Evolutionary conservation across 2,888 invertebrate species (phyloP), one percentile per base, ranked within the genome.

Genomic region (Lasius fuliginosus): DNA sequence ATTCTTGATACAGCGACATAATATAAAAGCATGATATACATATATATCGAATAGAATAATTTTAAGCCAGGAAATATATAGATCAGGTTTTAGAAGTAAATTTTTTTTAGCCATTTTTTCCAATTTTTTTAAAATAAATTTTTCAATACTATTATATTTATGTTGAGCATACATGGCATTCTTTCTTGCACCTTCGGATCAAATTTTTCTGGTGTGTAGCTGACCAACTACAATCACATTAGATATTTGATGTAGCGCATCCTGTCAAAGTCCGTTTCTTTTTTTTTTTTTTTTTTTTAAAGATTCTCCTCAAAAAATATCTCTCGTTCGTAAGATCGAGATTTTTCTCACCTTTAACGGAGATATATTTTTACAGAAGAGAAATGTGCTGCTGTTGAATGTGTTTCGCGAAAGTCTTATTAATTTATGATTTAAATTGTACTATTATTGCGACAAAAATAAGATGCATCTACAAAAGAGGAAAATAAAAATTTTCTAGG

Each of bases 181-280:
- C 90, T 92, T 91, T 86, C 90, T 88, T 84, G 86, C 88, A 88
- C 87, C 90, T 85, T 85, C 69, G 83, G 84, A 73, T 74, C 85
- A 65, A 81, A 89, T 84, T 81, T 88, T 81, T 71, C 75, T 86
- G 36, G 83, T 82, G 84, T 82, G 89, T 87, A 87, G 90, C 88
- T 79, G 88, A 90, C 86, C 84, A 92, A 86, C 92, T 92, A 90
- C 89, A 86, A 91, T 91, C 91, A 91, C 91, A 91, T 87, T 82
- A 89, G 86, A 87, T 84, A 82, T 79, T 86, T 89, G 83, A 90
- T 92, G 92, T 89, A 91, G 91, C 92, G 89, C 90, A 87, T 86
- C 88, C 87, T 86, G 74, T 85, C 85, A 18, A 49, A 49, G n/a
- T 49, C 18, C 49, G 23, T 23, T 23, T 23, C 0, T 23, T 23